Evolutionary conservation across 2,113 vertebrate species (phyloP).

Genomic region (Saguinus midas): DNA sequence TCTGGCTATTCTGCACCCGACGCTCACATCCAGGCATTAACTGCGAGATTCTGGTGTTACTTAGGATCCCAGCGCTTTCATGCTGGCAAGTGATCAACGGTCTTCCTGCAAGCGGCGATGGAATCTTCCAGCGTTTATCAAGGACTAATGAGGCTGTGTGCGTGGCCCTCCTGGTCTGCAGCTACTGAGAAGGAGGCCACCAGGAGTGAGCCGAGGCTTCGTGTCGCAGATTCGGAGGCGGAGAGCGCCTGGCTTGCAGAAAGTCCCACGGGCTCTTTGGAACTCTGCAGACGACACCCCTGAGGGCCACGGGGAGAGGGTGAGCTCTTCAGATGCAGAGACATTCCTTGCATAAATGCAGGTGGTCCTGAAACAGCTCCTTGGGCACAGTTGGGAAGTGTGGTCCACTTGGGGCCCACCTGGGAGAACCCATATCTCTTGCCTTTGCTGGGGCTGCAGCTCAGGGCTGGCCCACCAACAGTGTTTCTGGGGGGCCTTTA

Average conservation of each 20-base stretch:
- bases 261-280: fast-evolving
- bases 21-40: background rate
- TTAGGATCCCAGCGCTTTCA: background rate
- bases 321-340: fast-evolving
- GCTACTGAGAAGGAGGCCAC: fast-evolving
- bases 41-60: background rate
- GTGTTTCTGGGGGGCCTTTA: fast-evolving
- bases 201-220: background rate
- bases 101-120: fast-evolving
- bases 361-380: background rate
- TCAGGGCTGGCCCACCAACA: fast-evolving
- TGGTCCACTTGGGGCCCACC: background rate
- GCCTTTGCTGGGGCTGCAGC: background rate
- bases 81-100: background rate
- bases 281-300: fast-evolving
- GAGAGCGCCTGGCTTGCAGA: fast-evolving
- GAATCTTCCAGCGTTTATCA: background rate
- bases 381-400: fast-evolving
- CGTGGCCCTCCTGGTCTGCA: background rate
- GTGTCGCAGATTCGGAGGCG: fast-evolving
- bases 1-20: background rate
- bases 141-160: background rate
- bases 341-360: fast-evolving
- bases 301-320: fast-evolving
- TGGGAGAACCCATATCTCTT: background rate